Evolutionary conservation across 2,797 vertebrate genomes (phyloP).

Genomic region (Clamator glandarius): DNA sequence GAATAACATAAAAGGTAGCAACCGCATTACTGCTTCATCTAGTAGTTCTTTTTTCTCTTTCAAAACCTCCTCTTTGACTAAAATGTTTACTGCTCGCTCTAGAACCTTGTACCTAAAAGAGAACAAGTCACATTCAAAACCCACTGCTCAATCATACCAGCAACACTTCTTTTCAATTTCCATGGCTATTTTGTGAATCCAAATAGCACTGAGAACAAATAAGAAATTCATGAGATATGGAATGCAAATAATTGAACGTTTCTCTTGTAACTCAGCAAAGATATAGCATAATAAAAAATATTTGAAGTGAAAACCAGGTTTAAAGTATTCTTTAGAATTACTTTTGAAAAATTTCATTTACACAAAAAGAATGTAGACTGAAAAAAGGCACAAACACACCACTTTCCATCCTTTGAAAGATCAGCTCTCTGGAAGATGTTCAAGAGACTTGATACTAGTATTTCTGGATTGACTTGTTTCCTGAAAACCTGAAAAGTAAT

Average conservation of each 20-base stretch:
- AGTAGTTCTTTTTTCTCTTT: constrained; percentile 72
- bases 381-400: constrained; percentile 78
- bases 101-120: constrained; percentile 83
- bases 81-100: constrained; percentile 74
- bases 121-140: neutral
- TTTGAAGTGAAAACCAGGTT: neutral
- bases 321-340: neutral
- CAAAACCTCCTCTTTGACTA: constrained; percentile 78
- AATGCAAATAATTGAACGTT: neutral
- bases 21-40: constrained; percentile 74
- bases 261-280: neutral
- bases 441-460: constrained; percentile 79
- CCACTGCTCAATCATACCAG: neutral
- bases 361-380: neutral
- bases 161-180: neutral
- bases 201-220: neutral
- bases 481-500: constrained; percentile 75
- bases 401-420: constrained; percentile 72
- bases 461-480: constrained; percentile 78
- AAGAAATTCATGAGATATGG: neutral
- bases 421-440: constrained; percentile 83
- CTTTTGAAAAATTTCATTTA: neutral
- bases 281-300: neutral
- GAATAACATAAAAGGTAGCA: constrained; percentile 87
- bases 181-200: neutral